phyloP scores from a whole-genome alignment of 2,113 vertebrate genomes.

The Bostrychus sinensis region DNA sequence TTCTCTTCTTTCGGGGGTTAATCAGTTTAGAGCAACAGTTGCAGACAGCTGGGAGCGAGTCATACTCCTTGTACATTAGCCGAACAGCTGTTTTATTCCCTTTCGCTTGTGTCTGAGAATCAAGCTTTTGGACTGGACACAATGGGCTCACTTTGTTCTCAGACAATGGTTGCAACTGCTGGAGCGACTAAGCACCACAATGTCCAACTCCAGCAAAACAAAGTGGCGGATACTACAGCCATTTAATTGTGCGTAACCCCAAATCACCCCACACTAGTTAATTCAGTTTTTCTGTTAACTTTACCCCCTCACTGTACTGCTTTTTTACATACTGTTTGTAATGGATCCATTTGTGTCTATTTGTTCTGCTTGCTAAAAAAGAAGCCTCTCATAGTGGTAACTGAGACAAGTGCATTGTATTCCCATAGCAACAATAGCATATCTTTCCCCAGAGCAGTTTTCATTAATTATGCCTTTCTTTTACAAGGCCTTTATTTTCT shows the following conservation, averaged over 20 bases:
- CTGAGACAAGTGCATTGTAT: conserved; percentile 70
- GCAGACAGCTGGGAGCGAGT: conserved; percentile 71
- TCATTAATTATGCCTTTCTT: conserved; percentile 75
- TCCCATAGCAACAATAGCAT: conserved; percentile 76
- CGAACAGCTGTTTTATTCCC: conserved; percentile 72
- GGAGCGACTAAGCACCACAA: conserved; percentile 13
- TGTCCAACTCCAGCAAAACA: conserved; percentile 18
- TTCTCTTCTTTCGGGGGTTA: conserved; percentile 34
- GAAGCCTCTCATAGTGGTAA: conserved; percentile 62
- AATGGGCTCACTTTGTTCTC: conserved; percentile 67
- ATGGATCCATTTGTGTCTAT: conserved; percentile 35
- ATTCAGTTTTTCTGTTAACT: conserved; percentile 1
- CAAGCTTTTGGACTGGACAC: conserved; percentile 49
- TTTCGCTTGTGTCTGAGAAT: conserved; percentile 48
- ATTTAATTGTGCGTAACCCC: conserved; percentile 6
- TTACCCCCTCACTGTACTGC: conserved; percentile 4
- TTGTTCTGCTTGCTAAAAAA: conserved; percentile 49
- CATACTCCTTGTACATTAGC: conserved; percentile 54
- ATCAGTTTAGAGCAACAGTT: conserved; percentile 60
- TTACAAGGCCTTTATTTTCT: conserved; percentile 75
- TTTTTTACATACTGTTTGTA: conserved; percentile 28
- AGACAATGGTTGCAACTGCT: conserved; percentile 61
- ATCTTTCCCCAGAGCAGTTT: conserved; percentile 72
- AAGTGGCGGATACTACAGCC: conserved; percentile 19
- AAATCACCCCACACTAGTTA: conserved; percentile 1